Conservation (phyloP, 2,888 invertebrate genomes). For the Chalcis sispes region DNA sequence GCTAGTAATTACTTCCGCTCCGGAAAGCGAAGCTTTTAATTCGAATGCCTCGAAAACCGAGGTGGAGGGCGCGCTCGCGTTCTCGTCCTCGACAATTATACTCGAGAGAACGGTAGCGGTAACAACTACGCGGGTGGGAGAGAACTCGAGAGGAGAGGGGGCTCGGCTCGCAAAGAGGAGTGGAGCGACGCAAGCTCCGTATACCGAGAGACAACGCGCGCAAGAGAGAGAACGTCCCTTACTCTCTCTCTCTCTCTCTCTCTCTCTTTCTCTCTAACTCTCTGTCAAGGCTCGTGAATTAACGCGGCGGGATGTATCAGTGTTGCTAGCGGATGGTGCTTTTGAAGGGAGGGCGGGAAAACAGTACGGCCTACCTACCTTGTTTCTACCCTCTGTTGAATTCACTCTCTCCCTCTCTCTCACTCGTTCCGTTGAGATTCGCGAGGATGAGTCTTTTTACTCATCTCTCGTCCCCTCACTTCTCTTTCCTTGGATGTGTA, state of each 20-base stretch:
- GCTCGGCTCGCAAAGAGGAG: too few species aligned
- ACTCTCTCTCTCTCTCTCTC: too few species aligned
- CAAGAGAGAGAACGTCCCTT: slow-evolving; percentile 1
- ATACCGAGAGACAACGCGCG: slow-evolving; percentile 32
- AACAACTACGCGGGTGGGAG: neutral
- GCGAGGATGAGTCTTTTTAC: slow-evolving; percentile 37
- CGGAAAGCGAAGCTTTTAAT: slow-evolving; percentile 66
- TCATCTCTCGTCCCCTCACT: neutral
- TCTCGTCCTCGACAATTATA: slow-evolving; percentile 67
- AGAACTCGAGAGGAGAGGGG: slow-evolving; percentile 57
- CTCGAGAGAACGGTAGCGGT: slow-evolving; percentile 31
- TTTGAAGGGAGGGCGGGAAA: slow-evolving; percentile 45
- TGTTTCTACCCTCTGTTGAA: slow-evolving; percentile 44
- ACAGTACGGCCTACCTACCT: slow-evolving; percentile 43
- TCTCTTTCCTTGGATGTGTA: slow-evolving; percentile 1
- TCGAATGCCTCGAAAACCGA: slow-evolving; percentile 62
- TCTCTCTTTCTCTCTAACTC: neutral
- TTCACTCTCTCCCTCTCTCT: slow-evolving; percentile 12
- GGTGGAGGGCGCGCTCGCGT: slow-evolving; percentile 58
- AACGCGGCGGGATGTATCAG: slow-evolving; percentile 68
- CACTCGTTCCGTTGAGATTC: neutral
- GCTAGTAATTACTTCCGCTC: slow-evolving; percentile 62
- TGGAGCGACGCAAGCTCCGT: too few species aligned
- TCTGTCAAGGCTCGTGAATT: slow-evolving; percentile 65
- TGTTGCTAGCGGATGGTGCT: slow-evolving; percentile 36